Evolutionary conservation across 1,140 invertebrate species (phyloP).

Genomic region (Liolophura sinensis): DNA sequence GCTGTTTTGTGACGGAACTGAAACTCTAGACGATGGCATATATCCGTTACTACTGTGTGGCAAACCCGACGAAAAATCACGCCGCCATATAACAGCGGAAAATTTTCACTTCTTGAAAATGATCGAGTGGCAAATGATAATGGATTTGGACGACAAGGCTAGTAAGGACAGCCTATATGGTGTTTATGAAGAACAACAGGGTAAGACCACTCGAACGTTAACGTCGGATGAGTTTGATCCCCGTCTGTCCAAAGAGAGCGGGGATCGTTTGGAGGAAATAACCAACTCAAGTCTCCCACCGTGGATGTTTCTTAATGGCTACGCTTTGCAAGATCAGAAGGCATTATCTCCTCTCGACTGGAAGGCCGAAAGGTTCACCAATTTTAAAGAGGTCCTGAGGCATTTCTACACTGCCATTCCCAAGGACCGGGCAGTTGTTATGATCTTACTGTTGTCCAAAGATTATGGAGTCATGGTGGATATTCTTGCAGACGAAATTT

Average conservation of each 20-base stretch:
- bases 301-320: conserved; percentile 42
- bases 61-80: too few species aligned
- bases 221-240: conserved; percentile 30
- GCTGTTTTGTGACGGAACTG: too few species aligned
- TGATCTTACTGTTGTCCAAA: conserved; percentile 36
- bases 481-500: conserved; percentile 30
- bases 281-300: conserved; percentile 15
- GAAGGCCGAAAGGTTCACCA: conserved; percentile 33
- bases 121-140: too few species aligned
- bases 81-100: too few species aligned
- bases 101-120: too few species aligned
- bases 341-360: conserved; percentile 24
- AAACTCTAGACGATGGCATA: too few species aligned
- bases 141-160: too few species aligned
- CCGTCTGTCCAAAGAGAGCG: conserved; percentile 4
- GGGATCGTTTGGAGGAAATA: conserved; percentile 22
- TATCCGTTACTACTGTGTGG: too few species aligned
- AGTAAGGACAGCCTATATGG: too few species aligned
- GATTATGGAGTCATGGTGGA: conserved; percentile 36
- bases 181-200: too few species aligned
- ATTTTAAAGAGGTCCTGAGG: conserved; percentile 32
- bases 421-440: conserved; percentile 27
- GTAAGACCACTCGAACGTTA: neutral
- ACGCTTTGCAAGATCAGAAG: conserved; percentile 14
- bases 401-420: conserved; percentile 31